phyloP scores from a whole-genome alignment of 2,113 vertebrate species.

The Nycticorax nycticorax region DNA sequence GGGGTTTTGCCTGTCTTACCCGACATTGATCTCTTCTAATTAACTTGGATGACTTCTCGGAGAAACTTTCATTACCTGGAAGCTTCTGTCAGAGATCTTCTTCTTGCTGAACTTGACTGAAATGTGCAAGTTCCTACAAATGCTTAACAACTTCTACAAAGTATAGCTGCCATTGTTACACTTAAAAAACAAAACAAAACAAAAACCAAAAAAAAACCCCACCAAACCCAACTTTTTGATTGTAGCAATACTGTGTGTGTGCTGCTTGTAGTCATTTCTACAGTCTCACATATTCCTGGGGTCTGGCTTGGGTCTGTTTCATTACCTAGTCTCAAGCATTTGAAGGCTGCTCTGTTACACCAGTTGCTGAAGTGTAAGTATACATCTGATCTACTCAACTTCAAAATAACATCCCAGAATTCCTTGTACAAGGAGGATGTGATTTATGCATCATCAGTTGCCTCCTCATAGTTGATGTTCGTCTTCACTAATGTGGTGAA shows the following conservation, averaged over 20 bases:
- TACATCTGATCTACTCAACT: background rate
- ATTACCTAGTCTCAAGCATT: background rate
- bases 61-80: background rate
- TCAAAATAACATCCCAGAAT: background rate
- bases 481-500: background rate
- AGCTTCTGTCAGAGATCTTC: background rate
- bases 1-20: background rate
- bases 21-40: background rate
- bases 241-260: background rate
- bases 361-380: background rate
- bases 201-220: background rate
- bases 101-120: background rate
- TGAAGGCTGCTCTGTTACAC: background rate
- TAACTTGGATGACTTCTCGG: background rate
- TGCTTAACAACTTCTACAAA: background rate
- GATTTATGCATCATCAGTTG: background rate
- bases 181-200: background rate
- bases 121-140: background rate
- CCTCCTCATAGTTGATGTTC: background rate
- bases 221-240: background rate
- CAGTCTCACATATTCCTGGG: fast-evolving
- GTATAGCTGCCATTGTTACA: background rate
- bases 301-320: background rate
- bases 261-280: background rate
- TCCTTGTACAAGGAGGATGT: background rate